phyloP scores from a whole-genome alignment of 53 echinoderm and acorn worm genomes.

The Luidia sarsii region DNA sequence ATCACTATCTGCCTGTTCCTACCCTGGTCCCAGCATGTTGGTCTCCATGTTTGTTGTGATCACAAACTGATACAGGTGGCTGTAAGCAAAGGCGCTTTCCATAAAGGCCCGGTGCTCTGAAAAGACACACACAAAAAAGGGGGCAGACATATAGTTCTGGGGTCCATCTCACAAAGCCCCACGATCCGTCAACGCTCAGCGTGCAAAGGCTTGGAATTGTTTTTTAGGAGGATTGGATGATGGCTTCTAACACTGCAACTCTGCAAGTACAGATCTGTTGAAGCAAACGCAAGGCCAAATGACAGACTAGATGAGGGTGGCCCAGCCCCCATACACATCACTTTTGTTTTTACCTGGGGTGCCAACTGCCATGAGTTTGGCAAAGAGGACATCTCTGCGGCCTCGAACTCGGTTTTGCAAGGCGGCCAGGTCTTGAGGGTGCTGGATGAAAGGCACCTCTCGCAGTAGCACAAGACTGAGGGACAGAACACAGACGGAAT shows the following conservation, averaged over 20 bases:
- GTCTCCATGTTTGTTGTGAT: slow-evolving; percentile 68
- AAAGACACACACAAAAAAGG: slow-evolving; percentile 17
- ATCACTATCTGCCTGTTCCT: too few relatives aligned
- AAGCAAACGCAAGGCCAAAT: too few relatives aligned
- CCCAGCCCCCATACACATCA: too few relatives aligned
- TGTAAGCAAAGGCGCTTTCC: slow-evolving; percentile 92
- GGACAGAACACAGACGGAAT: neutral
- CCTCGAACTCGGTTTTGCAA: slow-evolving; percentile 36
- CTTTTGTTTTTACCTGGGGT: slow-evolving; percentile 71
- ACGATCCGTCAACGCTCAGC: too few relatives aligned
- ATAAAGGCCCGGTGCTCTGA: slow-evolving; percentile 88
- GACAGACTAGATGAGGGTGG: too few relatives aligned
- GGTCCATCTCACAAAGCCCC: neutral
- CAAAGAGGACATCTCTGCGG: slow-evolving; percentile 68
- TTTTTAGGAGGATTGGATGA: too few relatives aligned
- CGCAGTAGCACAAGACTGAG: slow-evolving; percentile 69
- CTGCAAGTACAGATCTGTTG: too few relatives aligned
- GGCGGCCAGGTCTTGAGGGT: slow-evolving; percentile 52
- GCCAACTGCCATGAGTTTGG: slow-evolving; percentile 67
- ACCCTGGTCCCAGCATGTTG: slow-evolving; percentile 53
- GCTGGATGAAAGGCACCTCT: slow-evolving; percentile 77
- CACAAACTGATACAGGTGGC: slow-evolving; percentile 75
- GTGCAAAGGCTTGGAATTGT: too few relatives aligned
- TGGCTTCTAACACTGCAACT: too few relatives aligned
- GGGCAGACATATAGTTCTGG: neutral